Conservation (phyloP, 2,797 vertebrate species). For the Pipistrellus pygmaeus region DNA sequence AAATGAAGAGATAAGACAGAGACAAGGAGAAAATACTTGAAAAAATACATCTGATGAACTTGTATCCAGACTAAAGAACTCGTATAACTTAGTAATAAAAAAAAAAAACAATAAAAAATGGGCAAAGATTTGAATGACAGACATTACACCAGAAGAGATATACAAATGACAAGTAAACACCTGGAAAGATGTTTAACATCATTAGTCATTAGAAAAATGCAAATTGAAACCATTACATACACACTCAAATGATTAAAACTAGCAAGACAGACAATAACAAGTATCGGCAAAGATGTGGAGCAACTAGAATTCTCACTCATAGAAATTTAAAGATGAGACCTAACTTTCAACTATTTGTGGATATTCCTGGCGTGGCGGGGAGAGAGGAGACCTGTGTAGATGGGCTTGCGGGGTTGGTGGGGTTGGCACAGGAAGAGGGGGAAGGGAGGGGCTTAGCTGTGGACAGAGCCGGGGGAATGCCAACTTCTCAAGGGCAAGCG, state of each 20-base stretch:
- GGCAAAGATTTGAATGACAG: neutral
- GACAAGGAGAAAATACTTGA: neutral
- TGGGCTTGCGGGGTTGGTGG: neutral
- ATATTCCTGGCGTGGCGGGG: no score
- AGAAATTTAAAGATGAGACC: neutral
- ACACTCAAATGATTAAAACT: neutral
- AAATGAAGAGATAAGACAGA: neutral
- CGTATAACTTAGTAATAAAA: constrained; percentile 20
- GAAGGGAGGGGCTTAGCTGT: neutral
- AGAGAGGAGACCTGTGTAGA: neutral
- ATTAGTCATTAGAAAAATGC: constrained; percentile 26
- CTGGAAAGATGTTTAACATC: neutral
- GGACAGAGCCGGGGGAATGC: constrained; percentile 41
- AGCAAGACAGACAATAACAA: constrained; percentile 2
- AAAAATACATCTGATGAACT: neutral
- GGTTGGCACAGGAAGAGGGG: neutral
- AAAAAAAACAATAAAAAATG: constrained; percentile 9
- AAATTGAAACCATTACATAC: neutral
- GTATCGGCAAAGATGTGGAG: neutral
- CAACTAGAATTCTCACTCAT: neutral
- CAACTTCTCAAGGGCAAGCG: neutral
- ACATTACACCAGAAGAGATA: constrained; percentile 17
- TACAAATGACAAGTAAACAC: neutral
- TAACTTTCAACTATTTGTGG: neutral
- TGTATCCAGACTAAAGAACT: neutral